A percentile compares a stretch with the other conserved stretches of the same genome.
Conservation (phyloP, 2,888 invertebrate genomes). For the Trachelus iudaicus region DNA sequence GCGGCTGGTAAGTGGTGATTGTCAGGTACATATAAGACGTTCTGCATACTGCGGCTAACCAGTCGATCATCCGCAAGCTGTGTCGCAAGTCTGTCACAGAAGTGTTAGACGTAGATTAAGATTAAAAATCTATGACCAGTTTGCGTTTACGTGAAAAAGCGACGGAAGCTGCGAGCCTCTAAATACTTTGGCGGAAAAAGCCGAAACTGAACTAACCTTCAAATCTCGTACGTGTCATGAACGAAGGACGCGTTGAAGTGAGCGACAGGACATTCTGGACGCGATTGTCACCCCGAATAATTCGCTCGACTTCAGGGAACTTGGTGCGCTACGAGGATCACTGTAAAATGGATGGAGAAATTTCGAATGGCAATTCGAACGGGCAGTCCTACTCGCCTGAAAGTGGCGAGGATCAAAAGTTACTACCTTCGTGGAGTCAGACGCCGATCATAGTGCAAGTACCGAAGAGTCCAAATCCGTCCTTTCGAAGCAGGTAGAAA, state of each 20-base stretch:
- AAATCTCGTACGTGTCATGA: no score
- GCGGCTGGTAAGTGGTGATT: slow-evolving; percentile 38
- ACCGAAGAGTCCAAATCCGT: slow-evolving; percentile 43
- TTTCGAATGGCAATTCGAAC: slow-evolving; percentile 22
- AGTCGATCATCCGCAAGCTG: slow-evolving; percentile 15
- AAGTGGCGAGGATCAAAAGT: slow-evolving; percentile 47
- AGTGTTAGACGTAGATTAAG: no score
- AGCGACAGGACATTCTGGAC: no score
- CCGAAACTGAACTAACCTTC: no score
- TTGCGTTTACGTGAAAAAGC: no score
- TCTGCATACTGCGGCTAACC: slow-evolving; percentile 21
- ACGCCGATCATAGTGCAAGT: slow-evolving; percentile 44
- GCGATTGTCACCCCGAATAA: not conserved
- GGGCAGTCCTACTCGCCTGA: slow-evolving; percentile 36
- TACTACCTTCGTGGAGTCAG: slow-evolving; percentile 37
- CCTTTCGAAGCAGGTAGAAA: slow-evolving; percentile 51
- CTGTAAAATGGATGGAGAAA: slow-evolving; percentile 40
- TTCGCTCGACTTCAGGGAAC: not conserved
- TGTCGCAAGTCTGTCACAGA: no score
- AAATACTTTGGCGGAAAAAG: no score
- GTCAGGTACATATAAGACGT: slow-evolving; percentile 31
- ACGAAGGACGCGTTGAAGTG: no score
- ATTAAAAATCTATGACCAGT: no score
- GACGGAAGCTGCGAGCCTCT: no score
- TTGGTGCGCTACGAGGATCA: not conserved